phyloP scores from a whole-genome alignment of 2,113 vertebrate genomes.

The Hystrix brachyura region DNA sequence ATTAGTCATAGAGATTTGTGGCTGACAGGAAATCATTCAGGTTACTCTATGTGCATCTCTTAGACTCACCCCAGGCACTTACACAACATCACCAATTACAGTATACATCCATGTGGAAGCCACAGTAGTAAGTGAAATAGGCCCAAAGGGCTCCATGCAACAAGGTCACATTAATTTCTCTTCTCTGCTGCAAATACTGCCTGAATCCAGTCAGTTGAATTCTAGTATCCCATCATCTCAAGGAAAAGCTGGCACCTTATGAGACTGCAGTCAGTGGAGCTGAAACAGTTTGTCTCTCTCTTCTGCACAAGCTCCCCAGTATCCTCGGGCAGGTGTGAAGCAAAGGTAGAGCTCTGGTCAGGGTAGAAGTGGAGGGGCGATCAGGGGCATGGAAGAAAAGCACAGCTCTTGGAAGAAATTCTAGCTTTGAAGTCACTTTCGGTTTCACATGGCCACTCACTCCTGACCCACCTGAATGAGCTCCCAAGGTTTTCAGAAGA shows the following conservation, averaged over 20 bases:
- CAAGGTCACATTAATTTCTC: background rate
- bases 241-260: background rate
- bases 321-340: background rate
- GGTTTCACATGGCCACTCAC: background rate
- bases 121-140: background rate
- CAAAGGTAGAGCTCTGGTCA: background rate
- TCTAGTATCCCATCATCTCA: background rate
- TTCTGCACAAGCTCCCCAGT: background rate
- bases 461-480: background rate
- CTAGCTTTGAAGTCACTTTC: background rate
- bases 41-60: background rate
- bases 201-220: background rate
- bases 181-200: background rate
- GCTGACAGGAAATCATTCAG: background rate
- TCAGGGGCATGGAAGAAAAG: background rate
- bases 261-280: background rate
- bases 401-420: background rate
- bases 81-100: background rate
- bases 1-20: background rate
- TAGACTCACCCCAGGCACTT: background rate
- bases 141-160: background rate
- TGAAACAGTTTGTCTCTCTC: background rate
- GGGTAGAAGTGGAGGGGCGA: background rate
- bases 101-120: background rate
- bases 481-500: background rate